Evolutionary conservation across 2,113 vertebrate species (phyloP).

Genomic region (Zosterops hypoxanthus): DNA sequence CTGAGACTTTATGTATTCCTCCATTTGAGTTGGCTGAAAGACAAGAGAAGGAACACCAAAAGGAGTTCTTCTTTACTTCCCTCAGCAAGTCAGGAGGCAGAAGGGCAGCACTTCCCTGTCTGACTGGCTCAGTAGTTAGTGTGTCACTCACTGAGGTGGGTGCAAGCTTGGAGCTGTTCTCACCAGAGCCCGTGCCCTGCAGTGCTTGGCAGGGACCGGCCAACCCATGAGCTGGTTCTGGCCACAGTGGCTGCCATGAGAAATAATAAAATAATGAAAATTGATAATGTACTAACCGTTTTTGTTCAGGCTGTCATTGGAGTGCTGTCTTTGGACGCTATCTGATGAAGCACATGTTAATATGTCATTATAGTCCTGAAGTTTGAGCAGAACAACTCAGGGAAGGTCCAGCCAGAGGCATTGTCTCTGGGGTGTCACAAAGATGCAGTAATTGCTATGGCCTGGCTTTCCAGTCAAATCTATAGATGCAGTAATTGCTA

Average conservation of each 20-base stretch:
- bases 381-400: not conserved
- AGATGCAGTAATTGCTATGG: not conserved
- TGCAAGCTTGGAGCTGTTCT: not conserved
- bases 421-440: not conserved
- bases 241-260: not conserved
- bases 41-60: not conserved
- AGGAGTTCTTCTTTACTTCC: not conserved
- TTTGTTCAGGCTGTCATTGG: not conserved
- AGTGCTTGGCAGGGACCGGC: not conserved
- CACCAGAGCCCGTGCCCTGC: not conserved
- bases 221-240: not conserved
- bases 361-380: not conserved
- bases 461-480: not conserved
- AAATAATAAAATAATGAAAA: not conserved
- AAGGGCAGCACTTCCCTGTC: not conserved
- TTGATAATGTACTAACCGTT: fast-evolving
- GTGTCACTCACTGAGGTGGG: not conserved
- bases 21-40: not conserved
- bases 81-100: not conserved
- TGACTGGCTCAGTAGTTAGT: not conserved
- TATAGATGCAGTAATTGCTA: not conserved
- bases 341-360: not conserved
- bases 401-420: not conserved
- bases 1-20: not conserved
- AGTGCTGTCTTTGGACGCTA: not conserved